Evolutionary conservation across 2,888 invertebrate species (phyloP).

Genomic region (Brenthis daphne): DNA sequence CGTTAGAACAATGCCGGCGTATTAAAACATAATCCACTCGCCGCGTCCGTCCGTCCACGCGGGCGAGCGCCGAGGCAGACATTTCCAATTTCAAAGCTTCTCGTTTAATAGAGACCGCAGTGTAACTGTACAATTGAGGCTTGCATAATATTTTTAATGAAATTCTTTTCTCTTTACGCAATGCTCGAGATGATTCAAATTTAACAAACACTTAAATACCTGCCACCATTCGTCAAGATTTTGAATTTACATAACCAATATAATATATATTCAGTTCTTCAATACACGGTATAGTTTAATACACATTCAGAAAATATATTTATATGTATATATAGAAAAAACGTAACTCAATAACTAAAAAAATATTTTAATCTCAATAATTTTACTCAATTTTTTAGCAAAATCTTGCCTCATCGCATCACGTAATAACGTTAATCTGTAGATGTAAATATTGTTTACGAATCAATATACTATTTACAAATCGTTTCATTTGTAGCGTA

Average conservation of each 20-base stretch:
- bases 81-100: slow-evolving; percentile 51
- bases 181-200: slow-evolving; percentile 49
- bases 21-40: slow-evolving; percentile 52
- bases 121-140: slow-evolving; percentile 43
- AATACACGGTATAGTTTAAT: too few relatives aligned
- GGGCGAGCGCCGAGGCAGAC: slow-evolving; percentile 42
- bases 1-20: slow-evolving; percentile 45
- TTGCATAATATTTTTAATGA: slow-evolving; percentile 58
- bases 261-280: too few relatives aligned
- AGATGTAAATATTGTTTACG: too few relatives aligned
- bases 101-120: slow-evolving; percentile 50
- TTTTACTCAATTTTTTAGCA: too few relatives aligned
- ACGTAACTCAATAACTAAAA: too few relatives aligned
- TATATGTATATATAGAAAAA: too few relatives aligned
- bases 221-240: slow-evolving; percentile 53
- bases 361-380: too few relatives aligned
- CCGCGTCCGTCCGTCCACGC: slow-evolving; percentile 46
- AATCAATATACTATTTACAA: too few relatives aligned
- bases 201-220: slow-evolving; percentile 46
- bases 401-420: too few relatives aligned
- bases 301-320: too few relatives aligned
- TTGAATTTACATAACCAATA: slow-evolving; percentile 39
- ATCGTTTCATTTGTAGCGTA: too few relatives aligned
- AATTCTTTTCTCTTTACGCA: slow-evolving; percentile 51
- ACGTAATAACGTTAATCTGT: too few relatives aligned